Evolutionary conservation across 2,113 vertebrate species (phyloP), one percentile per base, ranked within the genome.

Genomic region (Gymnorhina tibicen): DNA sequence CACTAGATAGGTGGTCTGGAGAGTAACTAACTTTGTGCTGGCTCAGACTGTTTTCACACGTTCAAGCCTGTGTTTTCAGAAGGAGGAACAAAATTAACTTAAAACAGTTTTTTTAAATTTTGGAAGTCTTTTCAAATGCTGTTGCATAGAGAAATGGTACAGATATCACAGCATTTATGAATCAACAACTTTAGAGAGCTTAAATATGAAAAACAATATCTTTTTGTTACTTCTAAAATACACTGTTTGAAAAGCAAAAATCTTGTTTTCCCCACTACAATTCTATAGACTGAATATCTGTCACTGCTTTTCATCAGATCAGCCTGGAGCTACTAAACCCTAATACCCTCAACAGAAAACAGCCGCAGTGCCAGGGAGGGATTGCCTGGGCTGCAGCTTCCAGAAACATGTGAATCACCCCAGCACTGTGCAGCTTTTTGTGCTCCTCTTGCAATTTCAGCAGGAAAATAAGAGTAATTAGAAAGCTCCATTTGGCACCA

Each of bases 381-480:
- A 91, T 91, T 83, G 52, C 42, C 78, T 92, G 94, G 94, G 69
- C 87, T 85, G 92, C 50, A 93, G 93, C 83, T 97, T 97, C 97
- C 96, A 98, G 98, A 97, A 98, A 79, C 89, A 49, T 16, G 79
- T 87, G 94, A 90, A 94, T 94, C 77, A 88, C 89, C 91, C 81
- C 91, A 74, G 87, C 83, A 11, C 92, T 70, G 78, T 52, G 82
- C 78, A 93, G 91, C 90, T 97, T 97, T 98, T 97, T 98, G 91
- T 95, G 75, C 76, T 62, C 85, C 68, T 91, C 95, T 90, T 78
- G 86, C 96, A 88, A 87, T 87, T 94, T 98, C 97, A 97, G 97
- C 97, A 96, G 90, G 97, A 97, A 96, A 97, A 95, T 69, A 85
- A 79, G 91, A 92, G 85, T 92, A 89, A 96, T 97, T 97, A 95